Percentiles rank a stretch among this genome's conserved stretches.
Conservation (phyloP, 2,888 invertebrate genomes). For the Acholoe squamosa region DNA sequence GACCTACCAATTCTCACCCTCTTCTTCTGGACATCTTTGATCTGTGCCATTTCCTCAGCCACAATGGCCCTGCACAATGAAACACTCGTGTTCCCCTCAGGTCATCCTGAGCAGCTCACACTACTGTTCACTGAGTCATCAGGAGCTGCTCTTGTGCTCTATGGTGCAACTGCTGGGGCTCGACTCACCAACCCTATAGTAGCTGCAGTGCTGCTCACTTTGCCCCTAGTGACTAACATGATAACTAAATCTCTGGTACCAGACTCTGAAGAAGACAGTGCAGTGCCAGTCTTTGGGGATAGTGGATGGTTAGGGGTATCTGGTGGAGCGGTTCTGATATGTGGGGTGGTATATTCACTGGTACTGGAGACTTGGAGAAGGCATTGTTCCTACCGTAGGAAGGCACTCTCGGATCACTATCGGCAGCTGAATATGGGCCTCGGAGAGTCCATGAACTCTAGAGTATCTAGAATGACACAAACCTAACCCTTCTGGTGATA, state of each 20-base stretch:
- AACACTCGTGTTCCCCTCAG: background rate
- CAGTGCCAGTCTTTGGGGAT: too few species aligned
- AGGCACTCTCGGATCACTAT: background rate
- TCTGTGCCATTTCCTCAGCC: background rate
- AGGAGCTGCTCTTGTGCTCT: background rate
- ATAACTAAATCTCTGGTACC: background rate
- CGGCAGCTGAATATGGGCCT: background rate
- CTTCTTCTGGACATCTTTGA: conserved; percentile 24
- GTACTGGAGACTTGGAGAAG: background rate
- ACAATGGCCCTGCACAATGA: background rate
- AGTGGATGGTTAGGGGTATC: background rate
- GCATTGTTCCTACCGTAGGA: background rate
- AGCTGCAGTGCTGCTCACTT: background rate
- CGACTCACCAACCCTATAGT: conserved; percentile 27
- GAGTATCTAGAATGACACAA: background rate
- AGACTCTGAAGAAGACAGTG: background rate
- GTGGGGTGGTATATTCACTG: background rate
- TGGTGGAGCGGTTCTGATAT: background rate
- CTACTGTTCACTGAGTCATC: background rate
- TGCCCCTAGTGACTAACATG: background rate
- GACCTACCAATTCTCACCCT: background rate
- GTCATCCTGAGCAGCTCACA: background rate
- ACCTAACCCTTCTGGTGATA: too few species aligned
- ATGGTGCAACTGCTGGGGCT: background rate
- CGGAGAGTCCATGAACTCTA: background rate